Evolutionary conservation across 1,140 invertebrate genomes (phyloP), one percentile per base, ranked within the genome.

Genomic region (Drepana arcuata): DNA sequence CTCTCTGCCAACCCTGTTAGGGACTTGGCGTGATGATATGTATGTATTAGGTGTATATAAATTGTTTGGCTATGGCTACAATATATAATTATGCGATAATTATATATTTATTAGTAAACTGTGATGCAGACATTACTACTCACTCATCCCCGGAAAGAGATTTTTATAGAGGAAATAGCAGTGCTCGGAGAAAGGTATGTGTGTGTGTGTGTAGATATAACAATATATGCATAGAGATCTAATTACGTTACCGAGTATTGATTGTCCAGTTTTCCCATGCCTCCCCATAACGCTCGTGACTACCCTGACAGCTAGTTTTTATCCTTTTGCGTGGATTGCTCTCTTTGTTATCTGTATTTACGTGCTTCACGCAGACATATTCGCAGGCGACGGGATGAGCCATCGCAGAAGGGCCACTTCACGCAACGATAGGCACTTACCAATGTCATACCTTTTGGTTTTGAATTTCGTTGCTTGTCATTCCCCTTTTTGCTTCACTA

Each of bases 271-370:
- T 26, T 26, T 26, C n/a, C 24, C 6, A n/a, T n/a, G 10, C 10
- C 2, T 10, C n/a, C 24, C 2, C n/a, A 26, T 10, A 10, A 21
- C 18, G 18, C 18, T 70, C 71, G 70, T 75, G 71, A 72, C 66
- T 41, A 11, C 41, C 30, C 58, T 75, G 71, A 68, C 71, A 70
- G 68, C 71, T 65, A 71, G 65, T 74, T 72, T 69, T 70, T 69
- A 65, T 53, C 49, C 40, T 60, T 57, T 58, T 62, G 60, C 59
- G 40, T 53, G 44, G 31, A 47, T 50, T 53, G 49, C 56, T 65
- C 54, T 56, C 58, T 73, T 69, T 66, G 65, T 70, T 69, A 67
- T 62, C 60, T 55, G 60, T 65, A 64, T 69, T 69, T 69, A 67
- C 59, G 57, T 61, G 50, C 37, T 29, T 39, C 36, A 25, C 26